Percentiles rank a stretch among this genome's conserved stretches.
phyloP scores from a whole-genome alignment of 1,140 invertebrate species.

The Macrostomum lignano region DNA sequence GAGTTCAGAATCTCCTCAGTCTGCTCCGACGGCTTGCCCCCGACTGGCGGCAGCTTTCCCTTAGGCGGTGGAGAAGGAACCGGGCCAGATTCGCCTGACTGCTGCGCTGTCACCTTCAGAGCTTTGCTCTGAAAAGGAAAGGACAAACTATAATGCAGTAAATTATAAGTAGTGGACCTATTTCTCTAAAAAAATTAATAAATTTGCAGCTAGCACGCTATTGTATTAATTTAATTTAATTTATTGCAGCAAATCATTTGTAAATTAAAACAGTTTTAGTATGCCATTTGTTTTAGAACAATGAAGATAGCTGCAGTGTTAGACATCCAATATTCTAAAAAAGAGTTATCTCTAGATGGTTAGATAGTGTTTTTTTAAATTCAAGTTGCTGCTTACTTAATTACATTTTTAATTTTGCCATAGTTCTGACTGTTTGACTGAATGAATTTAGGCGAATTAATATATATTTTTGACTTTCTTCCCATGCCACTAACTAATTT shows the following conservation, averaged over 20 bases:
- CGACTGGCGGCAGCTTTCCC: conserved; percentile 18
- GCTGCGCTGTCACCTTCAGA: conserved; percentile 9
- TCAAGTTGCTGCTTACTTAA: too few species aligned
- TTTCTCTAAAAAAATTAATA: neutral
- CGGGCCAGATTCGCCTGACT: conserved; percentile 13
- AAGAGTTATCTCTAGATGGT: too few species aligned
- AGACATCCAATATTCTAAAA: too few species aligned
- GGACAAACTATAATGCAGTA: too few species aligned
- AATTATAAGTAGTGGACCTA: neutral
- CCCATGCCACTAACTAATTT: neutral
- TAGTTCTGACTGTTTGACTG: too few species aligned
- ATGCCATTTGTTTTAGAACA: too few species aligned
- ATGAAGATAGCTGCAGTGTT: too few species aligned
- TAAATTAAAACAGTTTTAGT: neutral
- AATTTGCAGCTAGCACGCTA: neutral
- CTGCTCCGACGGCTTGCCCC: conserved; percentile 15
- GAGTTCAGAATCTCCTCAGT: conserved; percentile 61
- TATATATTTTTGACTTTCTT: too few species aligned
- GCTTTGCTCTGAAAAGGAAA: conserved; percentile 5
- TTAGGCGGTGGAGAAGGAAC: conserved; percentile 22
- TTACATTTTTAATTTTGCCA: too few species aligned
- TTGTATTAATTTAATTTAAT: neutral
- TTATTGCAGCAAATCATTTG: conserved; percentile 4
- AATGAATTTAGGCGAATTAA: too few species aligned
- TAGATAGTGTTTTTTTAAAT: too few species aligned